Percentiles rank a stretch among this genome's conserved stretches.
phyloP scores from a whole-genome alignment of 2,797 vertebrate genomes.

The Artibeus jamaicensis region DNA sequence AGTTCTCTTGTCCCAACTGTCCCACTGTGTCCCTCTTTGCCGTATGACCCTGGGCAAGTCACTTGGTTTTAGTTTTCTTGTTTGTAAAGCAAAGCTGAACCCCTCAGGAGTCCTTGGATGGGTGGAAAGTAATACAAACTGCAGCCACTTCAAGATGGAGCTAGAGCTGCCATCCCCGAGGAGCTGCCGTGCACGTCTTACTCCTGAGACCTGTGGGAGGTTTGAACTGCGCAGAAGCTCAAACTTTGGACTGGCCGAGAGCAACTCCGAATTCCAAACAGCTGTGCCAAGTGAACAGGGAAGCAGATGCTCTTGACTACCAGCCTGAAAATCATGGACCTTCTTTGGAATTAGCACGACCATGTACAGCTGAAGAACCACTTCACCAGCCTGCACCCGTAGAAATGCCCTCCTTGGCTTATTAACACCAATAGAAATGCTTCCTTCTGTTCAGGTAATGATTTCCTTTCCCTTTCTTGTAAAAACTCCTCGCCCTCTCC shows the following conservation, averaged over 20 bases:
- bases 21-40: not conserved
- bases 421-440: not conserved
- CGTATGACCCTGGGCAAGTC: not conserved
- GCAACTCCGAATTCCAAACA: not conserved
- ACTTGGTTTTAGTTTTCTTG: not conserved
- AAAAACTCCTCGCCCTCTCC: not conserved
- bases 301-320: not conserved
- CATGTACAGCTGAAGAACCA: not conserved
- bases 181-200: not conserved
- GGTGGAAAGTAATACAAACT: not conserved
- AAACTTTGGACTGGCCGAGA: not conserved
- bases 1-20: not conserved
- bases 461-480: not conserved
- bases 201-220: not conserved
- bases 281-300: not conserved
- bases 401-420: not conserved
- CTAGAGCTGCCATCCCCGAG: not conserved
- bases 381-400: too few relatives aligned
- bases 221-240: not conserved
- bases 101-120: not conserved
- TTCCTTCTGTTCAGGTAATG: not conserved
- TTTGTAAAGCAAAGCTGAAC: not conserved
- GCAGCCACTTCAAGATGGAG: not conserved
- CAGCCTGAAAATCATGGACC: not conserved
- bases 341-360: not conserved